Evolutionary conservation across 2,888 invertebrate genomes (phyloP), one percentile per base, ranked within the genome.

Genomic region (Nineta flava): DNA sequence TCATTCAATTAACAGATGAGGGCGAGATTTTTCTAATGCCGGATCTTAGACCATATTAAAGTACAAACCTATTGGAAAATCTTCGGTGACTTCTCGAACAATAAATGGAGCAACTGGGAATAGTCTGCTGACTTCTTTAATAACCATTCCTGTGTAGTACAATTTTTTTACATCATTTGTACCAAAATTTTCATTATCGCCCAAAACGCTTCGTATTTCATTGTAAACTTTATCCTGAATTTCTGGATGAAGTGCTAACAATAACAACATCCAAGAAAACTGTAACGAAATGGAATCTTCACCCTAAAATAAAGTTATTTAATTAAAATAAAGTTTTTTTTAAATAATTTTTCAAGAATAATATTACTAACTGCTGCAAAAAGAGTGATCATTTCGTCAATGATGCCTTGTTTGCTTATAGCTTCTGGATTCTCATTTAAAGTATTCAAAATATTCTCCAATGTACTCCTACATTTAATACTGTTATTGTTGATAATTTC

Each of bases 181-280:
- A 9, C 59, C 47, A 21, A 46, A 45, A 47, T 53, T 53, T 3
- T 54, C 50, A 34, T 50, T 54, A 15, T 57, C 54, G 5, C 60
- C 62, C 45, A 62, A 55, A 10, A 60, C 51, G 15, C 53, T 50
- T 46, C 50, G 50, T 9, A 63, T 56, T 59, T 63, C 63, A 19
- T 55, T 45, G 2, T 55, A 57, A 13, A 57, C 59, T 55, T 56
- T 60, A n/a, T 60, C 61, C 55, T 63, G 63, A 56, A 60, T 57
- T 51, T 60, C 58, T n/a, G 61, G 61, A 55, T 64, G 60, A 61
- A 64, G 61, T 47, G 62, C 63, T 15, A 64, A 58, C 34, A 60
- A 58, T 2, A 61, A 31, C 12, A 58, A 47, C 4, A 57, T 45
- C 42, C 57, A 58, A n/a, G 56, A 56, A 10, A 53, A 41, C 10